phyloP scores from a whole-genome alignment of 2,113 vertebrate genomes.

The Hyperopisus bebe region DNA sequence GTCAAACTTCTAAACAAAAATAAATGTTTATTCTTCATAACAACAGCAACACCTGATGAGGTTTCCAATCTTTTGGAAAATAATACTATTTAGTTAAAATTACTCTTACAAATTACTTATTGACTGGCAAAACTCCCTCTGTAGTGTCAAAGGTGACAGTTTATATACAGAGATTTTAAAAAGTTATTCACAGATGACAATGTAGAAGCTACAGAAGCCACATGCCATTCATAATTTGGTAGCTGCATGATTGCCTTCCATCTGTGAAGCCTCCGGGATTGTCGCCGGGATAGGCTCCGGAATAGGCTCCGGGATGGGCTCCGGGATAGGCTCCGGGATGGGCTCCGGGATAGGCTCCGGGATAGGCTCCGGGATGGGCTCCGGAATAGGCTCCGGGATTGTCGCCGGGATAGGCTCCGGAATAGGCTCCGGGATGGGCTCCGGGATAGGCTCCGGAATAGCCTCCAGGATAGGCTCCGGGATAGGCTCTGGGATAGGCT shows the following conservation, averaged over 20 bases:
- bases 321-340: too few relatives aligned
- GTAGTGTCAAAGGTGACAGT: not conserved
- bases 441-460: too few relatives aligned
- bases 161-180: not conserved
- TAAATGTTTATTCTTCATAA: not conserved
- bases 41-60: not conserved
- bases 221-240: not conserved
- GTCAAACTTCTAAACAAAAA: not conserved
- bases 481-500: too few relatives aligned
- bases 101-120: not conserved
- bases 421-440: too few relatives aligned
- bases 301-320: too few relatives aligned
- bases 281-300: too few relatives aligned
- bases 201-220: not conserved
- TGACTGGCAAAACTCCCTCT: not conserved
- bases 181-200: not conserved
- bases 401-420: fast-evolving
- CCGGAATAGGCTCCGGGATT: fast-evolving
- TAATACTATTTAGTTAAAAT: not conserved
- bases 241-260: not conserved
- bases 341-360: fast-evolving
- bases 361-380: fast-evolving
- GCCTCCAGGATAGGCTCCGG: too few relatives aligned
- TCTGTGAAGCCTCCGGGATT: not conserved
- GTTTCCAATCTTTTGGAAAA: not conserved